Conservation (phyloP, 2,888 invertebrate species). For the Coremacera marginata region DNA sequence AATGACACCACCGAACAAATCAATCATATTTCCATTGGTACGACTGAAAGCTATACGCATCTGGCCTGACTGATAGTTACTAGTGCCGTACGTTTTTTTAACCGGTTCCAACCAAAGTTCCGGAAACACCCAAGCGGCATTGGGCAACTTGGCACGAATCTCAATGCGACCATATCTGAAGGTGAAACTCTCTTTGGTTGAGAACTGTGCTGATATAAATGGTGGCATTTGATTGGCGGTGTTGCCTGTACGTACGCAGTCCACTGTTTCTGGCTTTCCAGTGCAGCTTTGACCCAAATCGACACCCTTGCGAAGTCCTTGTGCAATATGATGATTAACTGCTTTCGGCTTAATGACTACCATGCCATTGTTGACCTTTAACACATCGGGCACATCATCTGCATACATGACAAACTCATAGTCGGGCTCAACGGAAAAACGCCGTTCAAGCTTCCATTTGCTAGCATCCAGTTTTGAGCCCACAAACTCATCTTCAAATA, state of each 20-base stretch:
- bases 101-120: constrained; percentile 78
- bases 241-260: constrained; percentile 55
- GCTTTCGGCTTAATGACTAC: constrained; percentile 54
- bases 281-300: constrained; percentile 61
- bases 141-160: constrained; percentile 79
- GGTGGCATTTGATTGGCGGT: constrained; percentile 72
- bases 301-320: constrained; percentile 42
- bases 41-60: constrained; percentile 78
- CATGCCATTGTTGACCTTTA: constrained; percentile 52
- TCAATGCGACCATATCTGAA: constrained; percentile 80
- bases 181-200: constrained; percentile 74
- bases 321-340: constrained; percentile 47
- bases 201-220: constrained; percentile 75
- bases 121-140: constrained; percentile 82
- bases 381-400: constrained; percentile 48
- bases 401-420: constrained; percentile 60
- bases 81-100: constrained; percentile 73
- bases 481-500: constrained; percentile 63
- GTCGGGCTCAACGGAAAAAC: constrained; percentile 61
- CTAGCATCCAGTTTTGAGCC: constrained; percentile 49
- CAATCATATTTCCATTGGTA: constrained; percentile 64
- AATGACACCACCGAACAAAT: constrained; percentile 59
- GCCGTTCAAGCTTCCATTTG: constrained; percentile 61
- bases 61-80: constrained; percentile 74
- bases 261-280: constrained; percentile 53